A percentile compares a stretch with the other conserved stretches of the same genome.
These are phyloP conservation scores for Rhagologus leucostigma DNA, from an alignment of 2,113 vertebrate genomes.

Conservation along the genomic window DNA sequence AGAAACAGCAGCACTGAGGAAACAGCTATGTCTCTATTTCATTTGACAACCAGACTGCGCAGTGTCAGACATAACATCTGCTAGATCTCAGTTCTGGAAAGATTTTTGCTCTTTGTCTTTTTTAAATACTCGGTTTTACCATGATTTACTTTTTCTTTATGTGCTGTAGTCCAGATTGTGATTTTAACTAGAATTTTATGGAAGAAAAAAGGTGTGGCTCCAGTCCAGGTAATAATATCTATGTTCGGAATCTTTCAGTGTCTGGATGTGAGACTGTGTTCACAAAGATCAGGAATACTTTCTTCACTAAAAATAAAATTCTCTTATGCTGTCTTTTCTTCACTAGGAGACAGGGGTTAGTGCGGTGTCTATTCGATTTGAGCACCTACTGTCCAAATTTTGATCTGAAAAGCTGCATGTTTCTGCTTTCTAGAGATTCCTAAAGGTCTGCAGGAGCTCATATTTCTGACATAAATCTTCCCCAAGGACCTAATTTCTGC, in stretches of 20 bases:
- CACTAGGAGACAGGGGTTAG: background rate
- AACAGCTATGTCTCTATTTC: background rate
- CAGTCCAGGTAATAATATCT: background rate
- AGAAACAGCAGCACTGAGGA: background rate
- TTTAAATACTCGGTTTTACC: background rate
- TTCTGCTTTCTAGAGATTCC: background rate
- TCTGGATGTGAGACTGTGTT: background rate
- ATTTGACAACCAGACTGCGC: background rate
- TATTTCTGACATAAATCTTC: background rate
- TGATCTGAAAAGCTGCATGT: background rate
- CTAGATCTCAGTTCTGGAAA: background rate
- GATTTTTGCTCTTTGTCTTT: background rate
- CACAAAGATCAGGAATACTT: background rate
- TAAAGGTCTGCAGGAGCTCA: background rate
- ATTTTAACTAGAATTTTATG: background rate
- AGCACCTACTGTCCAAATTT: background rate
- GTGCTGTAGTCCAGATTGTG: background rate
- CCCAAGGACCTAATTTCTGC: background rate
- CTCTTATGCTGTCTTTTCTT: background rate
- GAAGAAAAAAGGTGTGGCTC: background rate
- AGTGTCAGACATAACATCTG: background rate
- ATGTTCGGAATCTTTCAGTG: background rate
- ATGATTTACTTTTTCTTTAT: background rate
- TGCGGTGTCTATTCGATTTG: background rate
- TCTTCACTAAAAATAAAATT: background rate